Percentiles rank a stretch among this genome's conserved stretches.
Evolutionary conservation across 2,113 vertebrate genomes (phyloP).

Genomic region (Takifugu bimaculatus): DNA sequence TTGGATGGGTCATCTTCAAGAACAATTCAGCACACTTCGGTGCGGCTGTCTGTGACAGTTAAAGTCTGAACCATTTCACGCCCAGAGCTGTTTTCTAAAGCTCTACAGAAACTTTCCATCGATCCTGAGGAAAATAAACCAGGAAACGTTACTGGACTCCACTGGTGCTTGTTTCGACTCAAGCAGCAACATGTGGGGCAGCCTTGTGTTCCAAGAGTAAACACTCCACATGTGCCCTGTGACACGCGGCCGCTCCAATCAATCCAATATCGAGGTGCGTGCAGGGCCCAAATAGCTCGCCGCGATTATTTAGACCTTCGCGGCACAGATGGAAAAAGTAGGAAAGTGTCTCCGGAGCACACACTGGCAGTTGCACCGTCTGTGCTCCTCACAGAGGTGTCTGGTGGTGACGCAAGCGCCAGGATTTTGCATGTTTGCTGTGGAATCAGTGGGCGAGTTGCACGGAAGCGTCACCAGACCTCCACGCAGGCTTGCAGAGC

Average conservation of each 20-base stretch:
- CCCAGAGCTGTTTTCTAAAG: no score
- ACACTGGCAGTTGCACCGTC: slow-evolving; percentile 13
- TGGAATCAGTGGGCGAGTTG: background rate
- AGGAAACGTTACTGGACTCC: background rate
- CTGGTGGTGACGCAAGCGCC: background rate
- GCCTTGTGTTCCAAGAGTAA: background rate
- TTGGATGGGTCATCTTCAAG: no score
- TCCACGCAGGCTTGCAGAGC: no score
- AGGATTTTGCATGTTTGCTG: no score
- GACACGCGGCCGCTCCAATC: slow-evolving; percentile 1
- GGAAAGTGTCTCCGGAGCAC: no score
- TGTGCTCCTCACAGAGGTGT: slow-evolving; percentile 13
- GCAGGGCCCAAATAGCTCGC: slow-evolving; percentile 3
- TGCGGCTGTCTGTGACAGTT: no score
- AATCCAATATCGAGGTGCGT: background rate
- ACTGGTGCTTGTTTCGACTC: background rate
- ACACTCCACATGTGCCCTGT: slow-evolving; percentile 3
- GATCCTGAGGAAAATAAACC: background rate
- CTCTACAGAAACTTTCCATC: no score
- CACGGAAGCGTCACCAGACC: background rate
- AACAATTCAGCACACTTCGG: no score
- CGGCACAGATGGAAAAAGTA: no score
- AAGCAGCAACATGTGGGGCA: background rate
- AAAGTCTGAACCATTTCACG: no score
- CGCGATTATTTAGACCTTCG: slow-evolving; percentile 35